Conservation (phyloP, 2,888 invertebrate species). For the Drosophila anceps region DNA sequence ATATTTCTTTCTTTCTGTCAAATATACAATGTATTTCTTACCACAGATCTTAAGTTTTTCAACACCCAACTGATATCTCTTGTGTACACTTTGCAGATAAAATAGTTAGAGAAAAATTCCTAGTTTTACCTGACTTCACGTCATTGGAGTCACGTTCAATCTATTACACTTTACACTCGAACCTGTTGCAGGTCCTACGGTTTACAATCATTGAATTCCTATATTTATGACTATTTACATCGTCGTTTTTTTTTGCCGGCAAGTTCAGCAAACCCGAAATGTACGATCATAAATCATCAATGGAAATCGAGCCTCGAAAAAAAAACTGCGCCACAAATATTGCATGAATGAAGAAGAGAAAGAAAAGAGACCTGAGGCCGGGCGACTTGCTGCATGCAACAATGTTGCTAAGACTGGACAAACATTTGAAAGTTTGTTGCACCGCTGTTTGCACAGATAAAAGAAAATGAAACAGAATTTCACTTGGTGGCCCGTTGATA, state of each 20-base stretch:
- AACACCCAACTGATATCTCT: not conserved
- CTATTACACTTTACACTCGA: slow-evolving; percentile 35
- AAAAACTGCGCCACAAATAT: slow-evolving; percentile 49
- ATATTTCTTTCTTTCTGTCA: not conserved
- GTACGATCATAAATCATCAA: slow-evolving; percentile 64
- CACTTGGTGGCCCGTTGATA: slow-evolving; percentile 56
- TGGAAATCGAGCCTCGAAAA: slow-evolving; percentile 53
- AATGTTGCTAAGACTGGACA: slow-evolving; percentile 78
- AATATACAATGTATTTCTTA: not conserved
- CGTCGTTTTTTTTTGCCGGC: slow-evolving; percentile 39
- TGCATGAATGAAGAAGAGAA: slow-evolving; percentile 48
- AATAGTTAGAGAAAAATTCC: not conserved
- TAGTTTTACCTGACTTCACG: not conserved
- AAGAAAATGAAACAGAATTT: slow-evolving; percentile 41
- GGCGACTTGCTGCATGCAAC: slow-evolving; percentile 58
- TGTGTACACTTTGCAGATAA: not conserved
- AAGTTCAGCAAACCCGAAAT: slow-evolving; percentile 43
- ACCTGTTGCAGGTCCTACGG: slow-evolving; percentile 57
- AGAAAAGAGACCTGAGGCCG: slow-evolving; percentile 5
- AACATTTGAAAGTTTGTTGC: slow-evolving; percentile 75
- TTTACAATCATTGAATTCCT: slow-evolving; percentile 52
- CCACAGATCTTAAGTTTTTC: not conserved
- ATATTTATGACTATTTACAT: slow-evolving; percentile 55
- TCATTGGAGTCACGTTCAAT: slow-evolving; percentile 28
- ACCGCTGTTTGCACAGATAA: slow-evolving; percentile 69